Base-by-base conservation (phyloP, 2,797 vertebrate species). In the Platyrinchus mystaceus region DNA sequence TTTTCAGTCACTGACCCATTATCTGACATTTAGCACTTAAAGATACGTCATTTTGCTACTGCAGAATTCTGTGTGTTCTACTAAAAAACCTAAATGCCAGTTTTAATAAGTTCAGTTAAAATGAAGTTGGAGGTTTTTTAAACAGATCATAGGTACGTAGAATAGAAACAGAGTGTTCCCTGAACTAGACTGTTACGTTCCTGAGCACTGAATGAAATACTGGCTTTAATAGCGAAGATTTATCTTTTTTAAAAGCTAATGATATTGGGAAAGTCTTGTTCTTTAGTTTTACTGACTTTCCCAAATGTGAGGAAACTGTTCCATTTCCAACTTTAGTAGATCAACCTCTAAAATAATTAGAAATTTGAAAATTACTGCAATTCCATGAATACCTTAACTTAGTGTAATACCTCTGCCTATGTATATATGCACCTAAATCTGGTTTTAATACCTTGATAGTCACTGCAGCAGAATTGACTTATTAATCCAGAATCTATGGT, bases 1-100 rank as follows among this genome's bases (percentile, higher is more conserved):
- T 78, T 93, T 58, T 92, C 81, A 87, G 75, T 91, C 75, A 76
- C 28, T 84, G 75, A 56, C 58, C 52, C 32, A 15, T 70, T 94
- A 66, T 71, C 43, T 79, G 73, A 49, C 36, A 50, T 53, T 55
- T 63, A 70, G 23, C 34, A 20, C 69, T 74, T 90, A 47, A 9
- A 62, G 63, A 50, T 93, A 86, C 55, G 83, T 93, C 85, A 94
- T 88, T 84, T 87, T 83, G 66, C 66, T 90, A 85, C 81, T 81
- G 44, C 47, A 41, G 39, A 77, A 43, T 88, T 73, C 56, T 80
- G 0, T 30, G 5, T 50, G 76, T 90, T 81, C 76, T 87, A 18
- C 62, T 73, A 43, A 50, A 84, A 87, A 64, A 26, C 3, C n/a
- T 52, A 77, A 89, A 63, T 76, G 69, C 36, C n/a, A 41, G 23